These are phyloP conservation scores for Protobothrops mucrosquamatus DNA, from an alignment of 2,113 vertebrate species.

Conservation along the genomic window DNA sequence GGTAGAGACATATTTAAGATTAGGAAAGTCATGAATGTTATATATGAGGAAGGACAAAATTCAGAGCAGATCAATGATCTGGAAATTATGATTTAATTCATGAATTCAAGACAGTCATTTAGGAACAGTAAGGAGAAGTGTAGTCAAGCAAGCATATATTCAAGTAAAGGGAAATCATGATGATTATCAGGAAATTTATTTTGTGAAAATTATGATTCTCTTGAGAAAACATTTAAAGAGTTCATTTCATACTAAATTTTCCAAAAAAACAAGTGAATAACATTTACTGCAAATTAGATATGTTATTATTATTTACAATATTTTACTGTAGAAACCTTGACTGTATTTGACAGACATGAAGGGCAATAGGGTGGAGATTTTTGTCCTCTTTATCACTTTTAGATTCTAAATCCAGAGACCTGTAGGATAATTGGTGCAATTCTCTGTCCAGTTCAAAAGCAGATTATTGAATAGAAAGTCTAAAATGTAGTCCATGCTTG, in stretches of 20 bases:
- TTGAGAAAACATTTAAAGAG: background rate
- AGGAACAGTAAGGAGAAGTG: background rate
- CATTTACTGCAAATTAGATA: background rate
- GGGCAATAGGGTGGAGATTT: background rate
- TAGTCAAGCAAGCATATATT: background rate
- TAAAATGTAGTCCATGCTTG: background rate
- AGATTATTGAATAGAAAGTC: background rate
- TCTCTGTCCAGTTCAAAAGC: background rate
- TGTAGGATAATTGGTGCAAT: background rate
- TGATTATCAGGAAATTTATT: background rate
- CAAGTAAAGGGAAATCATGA: constrained; percentile 2
- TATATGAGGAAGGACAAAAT: constrained; percentile 8
- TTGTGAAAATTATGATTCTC: background rate
- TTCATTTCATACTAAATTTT: background rate
- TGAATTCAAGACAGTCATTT: background rate
- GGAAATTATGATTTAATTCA: constrained; percentile 17
- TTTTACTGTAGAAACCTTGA: background rate
- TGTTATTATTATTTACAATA: background rate
- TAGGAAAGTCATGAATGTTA: background rate
- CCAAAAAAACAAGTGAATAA: background rate
- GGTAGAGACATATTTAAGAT: constrained; percentile 6
- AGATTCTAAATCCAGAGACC: background rate
- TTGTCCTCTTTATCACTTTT: background rate
- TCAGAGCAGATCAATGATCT: constrained; percentile 13
- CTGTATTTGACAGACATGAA: background rate